These are phyloP conservation scores for Carterocephalus palaemon DNA, from an alignment of 2,888 invertebrate species.

Conservation along the genomic window DNA sequence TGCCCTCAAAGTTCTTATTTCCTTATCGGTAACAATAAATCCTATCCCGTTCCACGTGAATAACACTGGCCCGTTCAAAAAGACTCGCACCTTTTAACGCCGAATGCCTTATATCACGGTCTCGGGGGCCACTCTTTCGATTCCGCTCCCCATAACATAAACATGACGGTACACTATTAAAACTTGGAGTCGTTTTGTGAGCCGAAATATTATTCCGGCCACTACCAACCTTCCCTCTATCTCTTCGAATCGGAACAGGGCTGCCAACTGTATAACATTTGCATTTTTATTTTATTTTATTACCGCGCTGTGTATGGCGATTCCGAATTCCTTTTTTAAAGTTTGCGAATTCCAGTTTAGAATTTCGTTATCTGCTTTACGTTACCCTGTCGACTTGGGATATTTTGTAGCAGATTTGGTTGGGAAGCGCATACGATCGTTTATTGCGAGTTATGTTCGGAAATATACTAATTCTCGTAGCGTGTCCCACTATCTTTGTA, in stretches of 20 bases:
- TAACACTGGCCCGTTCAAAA: slow-evolving; percentile 6
- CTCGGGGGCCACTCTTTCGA: slow-evolving; percentile 42
- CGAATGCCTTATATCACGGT: slow-evolving; percentile 34
- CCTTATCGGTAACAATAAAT: slow-evolving; percentile 5
- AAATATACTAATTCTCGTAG: slow-evolving; percentile 24
- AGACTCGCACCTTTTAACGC: slow-evolving; percentile 35
- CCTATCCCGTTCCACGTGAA: slow-evolving; percentile 7
- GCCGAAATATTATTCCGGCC: slow-evolving; percentile 77
- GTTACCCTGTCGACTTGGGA: slow-evolving; percentile 26
- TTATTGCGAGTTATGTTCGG: slow-evolving; percentile 25
- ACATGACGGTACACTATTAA: slow-evolving; percentile 76
- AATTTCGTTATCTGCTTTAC: slow-evolving; percentile 37
- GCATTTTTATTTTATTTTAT: slow-evolving; percentile 67
- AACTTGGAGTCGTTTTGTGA: slow-evolving; percentile 77
- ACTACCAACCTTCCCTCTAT: slow-evolving; percentile 62
- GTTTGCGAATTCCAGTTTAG: slow-evolving; percentile 39
- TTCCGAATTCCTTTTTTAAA: slow-evolving; percentile 30
- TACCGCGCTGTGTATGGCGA: slow-evolving; percentile 35
- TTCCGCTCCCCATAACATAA: slow-evolving; percentile 68
- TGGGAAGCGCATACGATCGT: slow-evolving; percentile 20
- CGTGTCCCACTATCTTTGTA: slow-evolving; percentile 17
- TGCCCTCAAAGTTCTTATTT: too few species aligned
- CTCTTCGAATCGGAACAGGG: slow-evolving; percentile 58
- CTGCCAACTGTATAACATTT: slow-evolving; percentile 56
- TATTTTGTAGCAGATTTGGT: slow-evolving; percentile 24